A percentile compares a stretch with the other conserved stretches of the same genome.
Evolutionary conservation across 2,113 vertebrate genomes (phyloP).

Genomic region (Daubentonia madagascariensis): DNA sequence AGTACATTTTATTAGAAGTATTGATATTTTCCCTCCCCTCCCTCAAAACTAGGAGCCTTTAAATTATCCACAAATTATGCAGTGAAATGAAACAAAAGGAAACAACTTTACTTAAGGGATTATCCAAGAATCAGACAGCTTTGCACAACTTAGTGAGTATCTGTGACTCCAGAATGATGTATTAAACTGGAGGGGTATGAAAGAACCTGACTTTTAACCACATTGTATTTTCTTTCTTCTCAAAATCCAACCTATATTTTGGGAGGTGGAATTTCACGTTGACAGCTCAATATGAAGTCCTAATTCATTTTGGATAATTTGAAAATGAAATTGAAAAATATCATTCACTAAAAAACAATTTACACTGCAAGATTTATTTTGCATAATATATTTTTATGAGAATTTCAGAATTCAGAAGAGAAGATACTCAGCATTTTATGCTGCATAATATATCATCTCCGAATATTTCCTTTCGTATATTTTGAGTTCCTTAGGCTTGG

Average conservation of each 20-base stretch:
- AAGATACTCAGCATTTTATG: background rate
- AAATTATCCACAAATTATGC: constrained; percentile 56
- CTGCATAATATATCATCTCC: constrained; percentile 38
- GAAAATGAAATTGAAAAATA: constrained; percentile 69
- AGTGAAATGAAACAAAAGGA: constrained; percentile 52
- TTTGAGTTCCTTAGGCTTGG: constrained; percentile 48
- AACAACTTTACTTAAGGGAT: constrained; percentile 17
- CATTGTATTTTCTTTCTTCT: constrained; percentile 55
- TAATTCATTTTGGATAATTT: constrained; percentile 73
- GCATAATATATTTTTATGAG: constrained; percentile 63
- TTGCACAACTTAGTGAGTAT: constrained; percentile 1
- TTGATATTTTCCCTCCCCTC: background rate
- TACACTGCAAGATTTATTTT: constrained; percentile 68
- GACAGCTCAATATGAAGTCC: constrained; percentile 66
- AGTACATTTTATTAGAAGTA: constrained; percentile 26
- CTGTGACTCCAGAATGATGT: background rate
- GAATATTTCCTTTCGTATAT: constrained; percentile 57
- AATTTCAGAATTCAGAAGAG: constrained; percentile 62
- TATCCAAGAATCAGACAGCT: constrained; percentile 27
- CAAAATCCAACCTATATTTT: constrained; percentile 60
- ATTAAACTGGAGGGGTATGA: background rate
- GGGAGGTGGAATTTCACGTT: constrained; percentile 56
- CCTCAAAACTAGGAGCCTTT: constrained; percentile 33
- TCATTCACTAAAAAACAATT: constrained; percentile 69
- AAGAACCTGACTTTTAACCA: constrained; percentile 9